Evolutionary conservation across 2,113 vertebrate species (phyloP).

Genomic region (Chrysemys picta): DNA sequence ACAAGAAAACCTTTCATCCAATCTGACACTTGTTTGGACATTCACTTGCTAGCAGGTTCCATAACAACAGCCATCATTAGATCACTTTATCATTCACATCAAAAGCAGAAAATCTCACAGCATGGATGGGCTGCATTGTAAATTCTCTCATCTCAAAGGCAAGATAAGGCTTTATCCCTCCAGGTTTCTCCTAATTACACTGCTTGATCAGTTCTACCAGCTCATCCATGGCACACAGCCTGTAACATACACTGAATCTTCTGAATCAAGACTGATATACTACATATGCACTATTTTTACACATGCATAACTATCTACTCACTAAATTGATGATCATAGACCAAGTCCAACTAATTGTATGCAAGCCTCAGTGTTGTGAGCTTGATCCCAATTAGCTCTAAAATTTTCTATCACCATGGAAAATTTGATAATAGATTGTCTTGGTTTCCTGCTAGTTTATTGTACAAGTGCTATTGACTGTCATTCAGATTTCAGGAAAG

Average conservation of each 20-base stretch:
- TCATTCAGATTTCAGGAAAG: neutral
- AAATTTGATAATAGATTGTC: neutral
- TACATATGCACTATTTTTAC: constrained; percentile 10
- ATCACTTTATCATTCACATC: constrained; percentile 74
- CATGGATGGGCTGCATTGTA: constrained; percentile 72
- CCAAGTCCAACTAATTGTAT: neutral
- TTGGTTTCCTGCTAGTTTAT: neutral
- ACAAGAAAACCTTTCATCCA: constrained; percentile 81
- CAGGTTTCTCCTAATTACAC: constrained; percentile 67
- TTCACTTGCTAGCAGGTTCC: constrained; percentile 82
- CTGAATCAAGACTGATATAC: constrained; percentile 75
- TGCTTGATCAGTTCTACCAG: constrained; percentile 54
- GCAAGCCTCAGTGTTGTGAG: neutral
- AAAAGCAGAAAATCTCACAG: constrained; percentile 67
- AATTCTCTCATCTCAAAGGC: constrained; percentile 71
- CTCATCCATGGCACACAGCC: constrained; percentile 34
- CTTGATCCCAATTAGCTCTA: neutral
- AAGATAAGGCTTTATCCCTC: constrained; percentile 8
- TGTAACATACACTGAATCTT: neutral
- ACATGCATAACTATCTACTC: neutral
- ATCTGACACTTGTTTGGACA: constrained; percentile 78
- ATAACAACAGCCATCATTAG: constrained; percentile 78
- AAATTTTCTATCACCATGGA: neutral
- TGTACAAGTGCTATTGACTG: neutral
- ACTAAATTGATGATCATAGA: neutral